Evolutionary conservation across 1,140 invertebrate species (phyloP).

Genomic region (Cotesia typhae): DNA sequence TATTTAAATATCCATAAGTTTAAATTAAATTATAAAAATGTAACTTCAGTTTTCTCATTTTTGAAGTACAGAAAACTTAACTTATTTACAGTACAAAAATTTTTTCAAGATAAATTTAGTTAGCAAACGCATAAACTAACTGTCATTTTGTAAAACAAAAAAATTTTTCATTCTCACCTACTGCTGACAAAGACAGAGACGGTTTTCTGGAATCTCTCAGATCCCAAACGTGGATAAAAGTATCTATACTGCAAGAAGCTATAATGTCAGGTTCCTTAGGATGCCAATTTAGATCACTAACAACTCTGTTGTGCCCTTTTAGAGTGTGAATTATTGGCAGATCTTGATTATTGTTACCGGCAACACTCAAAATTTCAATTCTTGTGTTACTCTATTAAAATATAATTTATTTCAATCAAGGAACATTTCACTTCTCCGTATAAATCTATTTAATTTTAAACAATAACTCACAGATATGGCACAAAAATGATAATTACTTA

Average conservation of each 20-base stretch:
- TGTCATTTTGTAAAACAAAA: not conserved
- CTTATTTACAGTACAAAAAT: no score
- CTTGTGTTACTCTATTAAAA: slow-evolving; percentile 76
- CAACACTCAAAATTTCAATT: slow-evolving; percentile 84
- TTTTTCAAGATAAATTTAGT: no score
- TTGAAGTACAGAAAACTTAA: no score
- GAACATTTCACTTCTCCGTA: not conserved
- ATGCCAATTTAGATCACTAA: slow-evolving; percentile 95
- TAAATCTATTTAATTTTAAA: slow-evolving; percentile 20
- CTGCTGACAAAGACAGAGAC: slow-evolving; percentile 80
- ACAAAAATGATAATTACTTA: slow-evolving; percentile 80
- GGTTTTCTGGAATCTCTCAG: slow-evolving; percentile 85
- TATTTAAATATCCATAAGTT: no score
- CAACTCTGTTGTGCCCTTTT: slow-evolving; percentile 84
- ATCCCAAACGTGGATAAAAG: slow-evolving; percentile 94
- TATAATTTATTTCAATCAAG: no score
- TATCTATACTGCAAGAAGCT: slow-evolving; percentile 93
- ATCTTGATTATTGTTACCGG: slow-evolving; percentile 66
- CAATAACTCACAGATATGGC: slow-evolving; percentile 82
- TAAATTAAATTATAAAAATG: no score
- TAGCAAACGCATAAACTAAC: no score
- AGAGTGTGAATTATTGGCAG: slow-evolving; percentile 78
- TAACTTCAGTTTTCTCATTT: no score
- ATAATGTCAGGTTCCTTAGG: slow-evolving; percentile 86
- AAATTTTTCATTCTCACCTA: slow-evolving; percentile 66